Evolutionary conservation across 2,797 vertebrate genomes (phyloP).

Genomic region (Anabacerthia variegaticeps): DNA sequence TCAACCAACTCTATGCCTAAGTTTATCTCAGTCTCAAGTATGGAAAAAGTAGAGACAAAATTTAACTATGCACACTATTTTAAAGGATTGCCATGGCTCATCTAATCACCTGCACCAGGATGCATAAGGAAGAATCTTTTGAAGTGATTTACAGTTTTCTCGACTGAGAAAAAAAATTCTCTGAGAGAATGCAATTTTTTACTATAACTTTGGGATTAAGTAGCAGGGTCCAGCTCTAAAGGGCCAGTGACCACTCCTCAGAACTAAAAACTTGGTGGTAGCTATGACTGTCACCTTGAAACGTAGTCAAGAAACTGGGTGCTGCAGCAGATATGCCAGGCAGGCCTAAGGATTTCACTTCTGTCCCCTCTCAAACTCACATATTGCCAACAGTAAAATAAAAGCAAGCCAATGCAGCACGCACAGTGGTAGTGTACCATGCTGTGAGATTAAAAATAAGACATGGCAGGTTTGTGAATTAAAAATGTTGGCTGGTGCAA

Average conservation of each 20-base stretch:
- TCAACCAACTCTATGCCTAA: fast-evolving
- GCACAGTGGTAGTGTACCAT: not conserved
- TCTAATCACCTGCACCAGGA: not conserved
- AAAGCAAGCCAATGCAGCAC: not conserved
- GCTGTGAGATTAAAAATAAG: not conserved
- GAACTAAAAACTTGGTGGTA: not conserved
- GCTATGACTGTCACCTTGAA: not conserved
- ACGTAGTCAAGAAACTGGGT: not conserved
- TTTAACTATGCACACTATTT: not conserved
- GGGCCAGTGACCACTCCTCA: not conserved
- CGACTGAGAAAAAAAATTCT: no score
- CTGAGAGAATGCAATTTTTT: not conserved
- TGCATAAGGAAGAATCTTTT: not conserved
- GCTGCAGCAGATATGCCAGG: not conserved
- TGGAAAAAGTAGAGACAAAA: not conserved
- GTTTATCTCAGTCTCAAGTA: not conserved
- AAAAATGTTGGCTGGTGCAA: not conserved
- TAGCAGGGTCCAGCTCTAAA: not conserved
- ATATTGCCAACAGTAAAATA: not conserved
- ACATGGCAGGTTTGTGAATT: not conserved
- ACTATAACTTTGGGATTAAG: not conserved
- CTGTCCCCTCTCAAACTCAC: not conserved
- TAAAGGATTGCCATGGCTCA: not conserved
- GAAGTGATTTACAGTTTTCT: not conserved
- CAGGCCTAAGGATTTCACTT: not conserved